Percentiles rank a stretch among this genome's conserved stretches.
Evolutionary conservation across 2,797 vertebrate species (phyloP).

Genomic region (Urophycis tenuis): DNA sequence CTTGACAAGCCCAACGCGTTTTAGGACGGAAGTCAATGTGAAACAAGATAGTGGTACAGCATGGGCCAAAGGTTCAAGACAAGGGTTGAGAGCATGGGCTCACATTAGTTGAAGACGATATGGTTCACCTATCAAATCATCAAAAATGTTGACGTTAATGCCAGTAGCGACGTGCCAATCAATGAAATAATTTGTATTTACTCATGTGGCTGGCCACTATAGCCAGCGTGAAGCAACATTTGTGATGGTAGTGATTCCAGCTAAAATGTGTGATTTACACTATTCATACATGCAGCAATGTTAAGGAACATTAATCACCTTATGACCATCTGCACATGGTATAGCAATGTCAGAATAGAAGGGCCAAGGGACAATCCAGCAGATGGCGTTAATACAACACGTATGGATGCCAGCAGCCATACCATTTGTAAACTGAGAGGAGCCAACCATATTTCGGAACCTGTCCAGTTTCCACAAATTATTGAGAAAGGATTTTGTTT

Average conservation of each 20-base stretch:
- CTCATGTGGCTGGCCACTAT: not conserved
- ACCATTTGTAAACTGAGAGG: no score
- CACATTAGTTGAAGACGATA: not conserved
- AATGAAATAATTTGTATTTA: not conserved
- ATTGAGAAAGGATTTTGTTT: no score
- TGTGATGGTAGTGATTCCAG: not conserved
- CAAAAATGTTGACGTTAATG: not conserved
- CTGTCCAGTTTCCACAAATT: no score
- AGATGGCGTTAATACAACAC: no score
- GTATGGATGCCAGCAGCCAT: no score
- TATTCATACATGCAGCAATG: no score
- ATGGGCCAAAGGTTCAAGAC: conserved; percentile 39
- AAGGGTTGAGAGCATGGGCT: not conserved
- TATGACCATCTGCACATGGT: no score
- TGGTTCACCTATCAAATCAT: not conserved
- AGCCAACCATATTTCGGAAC: no score
- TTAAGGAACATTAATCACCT: no score
- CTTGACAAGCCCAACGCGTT: conserved; percentile 22
- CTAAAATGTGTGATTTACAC: not conserved
- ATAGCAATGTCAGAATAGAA: no score
- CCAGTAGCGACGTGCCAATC: not conserved
- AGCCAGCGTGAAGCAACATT: not conserved
- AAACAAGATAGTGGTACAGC: conserved; percentile 36
- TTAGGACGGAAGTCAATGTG: conserved; percentile 34
- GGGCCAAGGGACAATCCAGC: no score